Conservation (phyloP, 2,888 invertebrate genomes). For the Sinotaia quadrata region DNA sequence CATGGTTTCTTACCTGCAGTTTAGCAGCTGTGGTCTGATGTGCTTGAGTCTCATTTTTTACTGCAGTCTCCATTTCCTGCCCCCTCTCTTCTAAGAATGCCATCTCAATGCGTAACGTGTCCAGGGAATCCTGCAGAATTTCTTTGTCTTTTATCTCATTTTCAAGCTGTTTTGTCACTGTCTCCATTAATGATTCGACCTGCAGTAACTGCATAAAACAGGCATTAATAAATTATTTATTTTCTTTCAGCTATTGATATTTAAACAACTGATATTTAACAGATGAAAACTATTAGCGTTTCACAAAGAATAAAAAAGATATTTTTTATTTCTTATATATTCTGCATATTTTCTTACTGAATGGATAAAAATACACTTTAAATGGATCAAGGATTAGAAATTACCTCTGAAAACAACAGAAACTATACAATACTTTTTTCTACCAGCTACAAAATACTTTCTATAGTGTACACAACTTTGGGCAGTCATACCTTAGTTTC, state of each 20-base stretch:
- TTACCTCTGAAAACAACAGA: no score
- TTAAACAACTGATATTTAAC: neutral
- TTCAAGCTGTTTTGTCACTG: conserved; percentile 16
- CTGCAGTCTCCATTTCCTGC: conserved; percentile 19
- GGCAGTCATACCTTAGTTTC: conserved; percentile 31
- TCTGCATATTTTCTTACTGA: no score
- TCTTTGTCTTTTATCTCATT: conserved; percentile 18
- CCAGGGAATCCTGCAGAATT: conserved; percentile 36
- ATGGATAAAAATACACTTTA: no score
- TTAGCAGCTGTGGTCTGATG: conserved; percentile 9
- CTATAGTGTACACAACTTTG: no score
- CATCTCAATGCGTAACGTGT: conserved; percentile 32
- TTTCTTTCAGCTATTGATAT: neutral
- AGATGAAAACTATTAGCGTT: no score
- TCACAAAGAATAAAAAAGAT: no score
- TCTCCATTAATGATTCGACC: conserved; percentile 14
- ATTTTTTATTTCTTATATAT: no score
- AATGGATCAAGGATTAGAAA: no score
- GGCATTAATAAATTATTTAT: neutral
- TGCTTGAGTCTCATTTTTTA: conserved; percentile 32
- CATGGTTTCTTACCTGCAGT: conserved; percentile 9
- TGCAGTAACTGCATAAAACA: conserved; percentile 9
- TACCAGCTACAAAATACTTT: no score
- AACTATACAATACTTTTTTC: no score
- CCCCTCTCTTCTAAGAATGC: conserved; percentile 33